Percentiles rank a stretch among this genome's conserved stretches.
These are phyloP conservation scores for Epinephelus cyanopodus DNA, from an alignment of 2,113 vertebrate species.

Conservation along the genomic window DNA sequence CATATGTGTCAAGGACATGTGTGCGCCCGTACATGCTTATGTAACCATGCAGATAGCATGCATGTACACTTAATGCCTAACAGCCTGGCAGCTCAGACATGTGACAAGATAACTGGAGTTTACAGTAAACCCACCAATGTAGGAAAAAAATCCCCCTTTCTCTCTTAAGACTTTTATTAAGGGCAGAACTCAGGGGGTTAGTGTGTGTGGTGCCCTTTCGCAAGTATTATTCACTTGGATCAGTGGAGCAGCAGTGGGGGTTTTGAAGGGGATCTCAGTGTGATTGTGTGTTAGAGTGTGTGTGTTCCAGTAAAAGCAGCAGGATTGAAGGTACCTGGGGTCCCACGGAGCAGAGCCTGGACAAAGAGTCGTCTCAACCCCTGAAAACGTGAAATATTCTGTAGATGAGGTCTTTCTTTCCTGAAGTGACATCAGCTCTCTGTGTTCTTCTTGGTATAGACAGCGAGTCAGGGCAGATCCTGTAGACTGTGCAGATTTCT, in stretches of 20 bases:
- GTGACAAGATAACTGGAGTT: background rate
- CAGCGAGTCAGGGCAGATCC: background rate
- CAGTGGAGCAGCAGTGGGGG: slow-evolving; percentile 14
- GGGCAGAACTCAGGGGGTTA: slow-evolving; percentile 3
- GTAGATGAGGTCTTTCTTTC: background rate
- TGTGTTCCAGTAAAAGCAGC: slow-evolving; percentile 28
- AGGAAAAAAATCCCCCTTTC: background rate
- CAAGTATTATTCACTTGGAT: slow-evolving; percentile 26
- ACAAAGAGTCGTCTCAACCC: slow-evolving; percentile 9
- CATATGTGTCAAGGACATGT: slow-evolving; percentile 26
- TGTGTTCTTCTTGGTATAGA: background rate
- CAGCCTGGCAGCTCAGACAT: background rate
- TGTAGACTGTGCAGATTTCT: background rate
- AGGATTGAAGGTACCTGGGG: background rate
- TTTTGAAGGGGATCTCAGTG: slow-evolving; percentile 22
- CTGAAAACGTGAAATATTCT: slow-evolving; percentile 10
- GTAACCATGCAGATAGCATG: slow-evolving; percentile 28
- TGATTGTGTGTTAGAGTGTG: background rate
- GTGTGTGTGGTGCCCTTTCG: slow-evolving; percentile 5
- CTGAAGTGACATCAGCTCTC: background rate
- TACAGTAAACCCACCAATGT: background rate
- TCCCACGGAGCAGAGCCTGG: slow-evolving; percentile 9
- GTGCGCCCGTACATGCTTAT: background rate
- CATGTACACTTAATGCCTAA: background rate
- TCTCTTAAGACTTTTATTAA: slow-evolving; percentile 43